These are phyloP conservation scores for Embiotoca jacksoni DNA, from an alignment of 2,113 vertebrate species.

Conservation along the genomic window DNA sequence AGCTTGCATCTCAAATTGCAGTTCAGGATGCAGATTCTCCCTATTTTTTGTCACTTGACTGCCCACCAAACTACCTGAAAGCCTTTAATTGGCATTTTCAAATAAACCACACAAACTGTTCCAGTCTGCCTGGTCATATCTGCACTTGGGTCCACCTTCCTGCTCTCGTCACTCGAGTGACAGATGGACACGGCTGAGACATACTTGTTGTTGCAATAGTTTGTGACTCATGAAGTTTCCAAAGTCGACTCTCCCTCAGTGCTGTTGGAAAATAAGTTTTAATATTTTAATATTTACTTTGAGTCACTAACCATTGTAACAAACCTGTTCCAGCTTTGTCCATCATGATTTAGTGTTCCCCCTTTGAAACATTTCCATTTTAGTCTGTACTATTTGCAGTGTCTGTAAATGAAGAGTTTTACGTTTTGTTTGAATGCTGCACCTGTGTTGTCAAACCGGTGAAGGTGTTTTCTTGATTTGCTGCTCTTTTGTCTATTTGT, in stretches of 20 bases:
- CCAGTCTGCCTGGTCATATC: neutral
- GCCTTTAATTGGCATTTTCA: neutral
- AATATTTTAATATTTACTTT: too few relatives aligned
- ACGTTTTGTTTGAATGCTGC: too few relatives aligned
- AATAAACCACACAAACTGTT: neutral
- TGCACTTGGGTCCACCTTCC: neutral
- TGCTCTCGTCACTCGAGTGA: neutral
- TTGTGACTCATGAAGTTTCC: slow-evolving; percentile 8
- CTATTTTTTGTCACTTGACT: neutral
- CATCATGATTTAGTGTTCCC: too few relatives aligned
- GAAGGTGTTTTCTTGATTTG: neutral
- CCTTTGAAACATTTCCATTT: too few relatives aligned
- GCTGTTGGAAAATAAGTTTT: too few relatives aligned
- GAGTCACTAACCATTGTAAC: too few relatives aligned
- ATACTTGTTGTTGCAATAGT: neutral
- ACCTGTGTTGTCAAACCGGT: too few relatives aligned
- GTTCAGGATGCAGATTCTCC: neutral
- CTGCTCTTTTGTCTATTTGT: slow-evolving; percentile 1
- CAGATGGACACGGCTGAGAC: neutral
- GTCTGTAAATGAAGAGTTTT: too few relatives aligned
- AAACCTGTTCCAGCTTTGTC: too few relatives aligned
- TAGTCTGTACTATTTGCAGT: too few relatives aligned
- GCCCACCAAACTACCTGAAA: neutral
- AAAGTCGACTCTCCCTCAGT: too few relatives aligned
- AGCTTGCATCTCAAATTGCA: too few relatives aligned